phyloP scores from a whole-genome alignment of 2,888 invertebrate genomes.

The Eristalis intricaria region DNA sequence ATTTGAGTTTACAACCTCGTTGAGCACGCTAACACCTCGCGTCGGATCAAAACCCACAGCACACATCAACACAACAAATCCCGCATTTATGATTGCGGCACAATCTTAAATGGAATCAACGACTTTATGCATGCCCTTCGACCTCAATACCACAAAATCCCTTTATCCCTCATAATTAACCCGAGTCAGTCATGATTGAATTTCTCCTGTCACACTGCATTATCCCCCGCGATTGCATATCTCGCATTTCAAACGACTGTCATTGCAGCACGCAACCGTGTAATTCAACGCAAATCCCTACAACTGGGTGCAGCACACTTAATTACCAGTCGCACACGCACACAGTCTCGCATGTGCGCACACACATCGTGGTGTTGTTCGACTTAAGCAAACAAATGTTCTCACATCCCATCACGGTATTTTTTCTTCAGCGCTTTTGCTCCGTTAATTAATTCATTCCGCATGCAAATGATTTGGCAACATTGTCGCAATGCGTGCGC shows the following conservation, averaged over 20 bases:
- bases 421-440: background rate
- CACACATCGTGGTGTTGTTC: constrained; percentile 4
- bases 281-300: constrained; percentile 35
- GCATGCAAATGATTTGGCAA: background rate
- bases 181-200: background rate
- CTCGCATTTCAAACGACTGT: constrained; percentile 17
- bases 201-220: constrained; percentile 34
- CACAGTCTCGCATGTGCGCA: background rate
- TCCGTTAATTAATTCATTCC: background rate
- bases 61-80: background rate
- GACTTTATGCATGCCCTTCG: background rate
- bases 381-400: constrained; percentile 53
- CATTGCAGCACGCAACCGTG: constrained; percentile 41
- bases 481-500: background rate
- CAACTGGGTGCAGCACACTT: constrained; percentile 17
- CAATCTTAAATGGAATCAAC: background rate
- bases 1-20: background rate
- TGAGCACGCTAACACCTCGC: background rate
- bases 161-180: constrained; percentile 12
- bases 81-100: background rate
- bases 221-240: constrained; percentile 27
- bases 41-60: background rate
- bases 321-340: constrained; percentile 16
- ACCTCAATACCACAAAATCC: background rate
- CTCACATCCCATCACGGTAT: background rate